These are phyloP conservation scores for Callipepla californica DNA, from an alignment of 2,113 vertebrate genomes.

Conservation along the genomic window DNA sequence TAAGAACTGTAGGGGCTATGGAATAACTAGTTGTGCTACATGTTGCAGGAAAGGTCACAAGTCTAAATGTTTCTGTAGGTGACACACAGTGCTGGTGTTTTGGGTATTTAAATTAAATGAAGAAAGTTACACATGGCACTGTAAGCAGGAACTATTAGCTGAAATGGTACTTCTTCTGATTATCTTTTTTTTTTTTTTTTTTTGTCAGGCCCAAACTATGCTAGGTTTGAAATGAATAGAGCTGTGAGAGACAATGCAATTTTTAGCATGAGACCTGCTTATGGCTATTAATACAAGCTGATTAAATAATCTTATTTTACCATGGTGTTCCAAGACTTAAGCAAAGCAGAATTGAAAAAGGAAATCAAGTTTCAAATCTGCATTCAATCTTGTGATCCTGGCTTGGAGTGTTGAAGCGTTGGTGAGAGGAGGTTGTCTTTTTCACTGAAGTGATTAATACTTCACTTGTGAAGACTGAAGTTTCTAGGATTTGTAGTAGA, in stretches of 20 bases:
- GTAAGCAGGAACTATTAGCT: neutral
- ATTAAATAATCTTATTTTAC: neutral
- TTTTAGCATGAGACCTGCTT: neutral
- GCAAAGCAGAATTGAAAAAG: neutral
- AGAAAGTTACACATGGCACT: neutral
- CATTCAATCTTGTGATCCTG: neutral
- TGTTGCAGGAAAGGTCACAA: neutral
- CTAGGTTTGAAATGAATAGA: neutral
- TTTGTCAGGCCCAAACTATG: neutral
- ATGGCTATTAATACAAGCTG: neutral
- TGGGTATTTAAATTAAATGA: neutral
- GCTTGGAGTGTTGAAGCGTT: neutral
- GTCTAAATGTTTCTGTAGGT: neutral
- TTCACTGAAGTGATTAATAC: neutral
- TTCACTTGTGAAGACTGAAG: neutral
- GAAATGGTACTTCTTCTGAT: neutral
- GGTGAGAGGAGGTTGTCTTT: neutral
- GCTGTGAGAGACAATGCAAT: neutral
- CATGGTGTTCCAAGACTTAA: neutral
- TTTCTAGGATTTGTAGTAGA: neutral
- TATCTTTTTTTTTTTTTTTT: neutral
- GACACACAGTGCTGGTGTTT: neutral
- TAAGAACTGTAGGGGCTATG: neutral
- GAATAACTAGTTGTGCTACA: neutral
- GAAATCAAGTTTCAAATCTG: neutral